Conservation (phyloP, 2,113 vertebrate species). For the Phainopepla nitens region DNA sequence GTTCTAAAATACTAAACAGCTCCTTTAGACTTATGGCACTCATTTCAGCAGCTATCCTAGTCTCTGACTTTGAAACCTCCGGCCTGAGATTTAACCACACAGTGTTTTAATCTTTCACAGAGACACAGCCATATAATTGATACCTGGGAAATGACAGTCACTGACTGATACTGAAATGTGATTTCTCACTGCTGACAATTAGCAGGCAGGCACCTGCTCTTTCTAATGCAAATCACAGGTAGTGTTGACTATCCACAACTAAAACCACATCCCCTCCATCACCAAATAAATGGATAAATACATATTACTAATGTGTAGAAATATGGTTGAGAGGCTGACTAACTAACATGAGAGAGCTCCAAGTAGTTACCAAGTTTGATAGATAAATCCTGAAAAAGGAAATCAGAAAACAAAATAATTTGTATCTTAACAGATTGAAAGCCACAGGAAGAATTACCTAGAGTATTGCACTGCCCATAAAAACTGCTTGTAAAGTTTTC, state of each 20-base stretch:
- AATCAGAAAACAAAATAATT: background rate
- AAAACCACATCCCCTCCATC: background rate
- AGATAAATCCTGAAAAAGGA: background rate
- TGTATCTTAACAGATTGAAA: background rate
- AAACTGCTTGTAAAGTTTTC: background rate
- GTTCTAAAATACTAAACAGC: background rate
- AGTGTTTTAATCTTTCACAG: background rate
- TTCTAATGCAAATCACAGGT: conserved; percentile 19
- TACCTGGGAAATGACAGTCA: background rate
- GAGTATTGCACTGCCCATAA: background rate
- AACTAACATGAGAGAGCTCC: background rate
- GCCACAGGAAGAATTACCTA: background rate
- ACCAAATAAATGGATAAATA: background rate
- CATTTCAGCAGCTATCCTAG: background rate
- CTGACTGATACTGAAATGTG: conserved; percentile 44
- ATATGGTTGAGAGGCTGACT: background rate
- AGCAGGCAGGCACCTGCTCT: conserved; percentile 50
- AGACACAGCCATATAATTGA: background rate
- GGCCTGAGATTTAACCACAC: background rate
- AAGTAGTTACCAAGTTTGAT: background rate
- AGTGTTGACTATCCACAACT: background rate
- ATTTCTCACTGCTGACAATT: conserved; percentile 39
- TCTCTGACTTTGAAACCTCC: background rate
- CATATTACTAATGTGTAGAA: background rate
- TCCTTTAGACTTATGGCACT: background rate